Evolutionary conservation across 2,888 invertebrate genomes (phyloP), one percentile per base, ranked within the genome.

Genomic region (Drosophila tanythrix): DNA sequence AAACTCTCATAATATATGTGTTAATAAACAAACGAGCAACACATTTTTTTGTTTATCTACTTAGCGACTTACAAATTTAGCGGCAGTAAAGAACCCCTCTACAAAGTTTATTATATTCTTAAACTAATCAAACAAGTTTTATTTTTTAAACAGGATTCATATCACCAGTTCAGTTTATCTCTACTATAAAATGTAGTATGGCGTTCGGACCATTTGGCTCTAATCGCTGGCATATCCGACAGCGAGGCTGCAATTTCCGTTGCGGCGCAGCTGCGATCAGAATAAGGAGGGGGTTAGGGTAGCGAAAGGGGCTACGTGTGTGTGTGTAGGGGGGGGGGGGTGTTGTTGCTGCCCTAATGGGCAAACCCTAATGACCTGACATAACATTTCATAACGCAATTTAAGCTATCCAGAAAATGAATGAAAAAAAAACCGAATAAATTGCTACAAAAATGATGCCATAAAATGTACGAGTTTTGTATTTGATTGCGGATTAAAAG

Each of bases 321-420:
- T 33, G 31, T 11, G 31, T 36, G 25, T 21, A 1, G 21, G 21
- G 21, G 21, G 21, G 21, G 21, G 21, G 21, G 21, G 21, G 21
- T 46, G 38, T 51, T 10, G 15, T 29, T 51, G 31, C 55, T 55
- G 50, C 62, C 66, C 73, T 87, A 82, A 89, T 87, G 85, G 81
- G 58, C 68, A 63, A 74, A 70, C 81, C 88, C 88, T 86, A 89
- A 89, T 89, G 90, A 88, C 90, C 81, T 68, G 60, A 79, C 87
- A 88, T 88, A 77, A 89, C 81, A 88, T 88, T 88, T 86, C 87
- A 89, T 89, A 89, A 86, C 73, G 79, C 82, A 82, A 88, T 83
- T 88, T 83, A 77, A 89, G 86, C 76, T 59, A 69, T 50, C 72
- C 61, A 76, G 58, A 74, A 56, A 72, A 15, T 15, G 21, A 46